These are phyloP conservation scores for Buphagus erythrorhynchus DNA, from an alignment of 2,797 vertebrate genomes.

Conservation along the genomic window DNA sequence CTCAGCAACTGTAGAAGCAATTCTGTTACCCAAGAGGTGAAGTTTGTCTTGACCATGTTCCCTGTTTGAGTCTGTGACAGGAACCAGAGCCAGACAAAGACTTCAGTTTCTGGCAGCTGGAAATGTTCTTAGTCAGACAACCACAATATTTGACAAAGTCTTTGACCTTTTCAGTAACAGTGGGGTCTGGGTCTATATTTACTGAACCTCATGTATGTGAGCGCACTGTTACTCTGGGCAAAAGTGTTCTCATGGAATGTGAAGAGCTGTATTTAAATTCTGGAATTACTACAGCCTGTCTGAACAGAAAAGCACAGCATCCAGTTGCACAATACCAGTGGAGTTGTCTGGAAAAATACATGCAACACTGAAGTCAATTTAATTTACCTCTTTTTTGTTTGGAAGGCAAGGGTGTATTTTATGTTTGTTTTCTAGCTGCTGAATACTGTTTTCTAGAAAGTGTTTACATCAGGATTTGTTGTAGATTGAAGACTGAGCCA, in stretches of 20 bases:
- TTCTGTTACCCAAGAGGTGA: not conserved
- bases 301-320: not conserved
- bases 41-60: not conserved
- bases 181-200: not conserved
- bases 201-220: not conserved
- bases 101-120: not conserved
- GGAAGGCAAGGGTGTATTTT: not conserved
- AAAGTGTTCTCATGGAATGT: not conserved
- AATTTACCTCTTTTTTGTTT: not conserved
- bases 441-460: not conserved
- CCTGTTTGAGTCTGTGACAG: not conserved
- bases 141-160: not conserved
- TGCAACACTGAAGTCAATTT: not conserved
- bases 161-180: not conserved
- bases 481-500: not conserved
- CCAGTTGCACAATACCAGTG: no score
- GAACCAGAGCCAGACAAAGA: not conserved
- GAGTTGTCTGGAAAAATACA: not conserved
- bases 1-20: not conserved
- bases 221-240: not conserved
- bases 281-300: not conserved
- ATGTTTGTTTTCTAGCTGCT: not conserved
- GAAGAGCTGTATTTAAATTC: not conserved
- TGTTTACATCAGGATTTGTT: not conserved
- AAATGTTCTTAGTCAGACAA: not conserved